These are phyloP conservation scores for Atta cephalotes DNA, from an alignment of 1,140 invertebrate genomes.

Conservation along the genomic window DNA sequence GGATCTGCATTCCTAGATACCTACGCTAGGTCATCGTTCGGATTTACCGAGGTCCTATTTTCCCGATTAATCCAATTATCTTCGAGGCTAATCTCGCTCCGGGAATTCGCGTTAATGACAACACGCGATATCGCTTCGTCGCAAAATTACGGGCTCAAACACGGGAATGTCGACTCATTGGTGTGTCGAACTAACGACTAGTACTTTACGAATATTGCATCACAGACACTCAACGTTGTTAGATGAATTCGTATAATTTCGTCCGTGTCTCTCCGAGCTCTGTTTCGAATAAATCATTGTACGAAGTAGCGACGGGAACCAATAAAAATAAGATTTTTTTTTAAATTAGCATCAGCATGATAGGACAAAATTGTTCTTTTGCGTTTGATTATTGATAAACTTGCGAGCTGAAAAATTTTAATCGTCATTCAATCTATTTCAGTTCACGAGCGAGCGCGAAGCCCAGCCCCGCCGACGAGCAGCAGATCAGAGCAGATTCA, in stretches of 20 bases:
- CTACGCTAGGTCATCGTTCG: conserved; percentile 5
- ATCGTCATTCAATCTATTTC: conserved; percentile 60
- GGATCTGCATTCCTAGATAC: background rate
- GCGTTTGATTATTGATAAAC: background rate
- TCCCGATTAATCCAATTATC: conserved; percentile 24
- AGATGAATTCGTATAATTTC: conserved; percentile 53
- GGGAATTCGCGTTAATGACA: conserved; percentile 8
- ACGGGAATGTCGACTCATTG: conserved; percentile 21
- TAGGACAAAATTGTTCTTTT: background rate
- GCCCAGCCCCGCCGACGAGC: conserved; percentile 84
- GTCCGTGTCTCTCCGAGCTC: conserved; percentile 25
- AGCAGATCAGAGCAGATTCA: conserved; percentile 85
- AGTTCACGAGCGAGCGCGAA: conserved; percentile 85
- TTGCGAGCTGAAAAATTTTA: background rate
- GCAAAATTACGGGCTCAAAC: conserved; percentile 22
- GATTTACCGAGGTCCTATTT: background rate
- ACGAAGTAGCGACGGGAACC: background rate
- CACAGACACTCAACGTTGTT: conserved; percentile 31
- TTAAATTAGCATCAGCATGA: background rate
- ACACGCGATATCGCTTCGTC: conserved; percentile 23
- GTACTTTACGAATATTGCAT: conserved; percentile 49
- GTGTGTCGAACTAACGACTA: conserved; percentile 41
- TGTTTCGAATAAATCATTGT: background rate
- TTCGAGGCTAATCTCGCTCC: conserved; percentile 4
- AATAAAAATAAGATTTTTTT: background rate